A percentile compares a stretch with the other conserved stretches of the same genome.
phyloP scores from a whole-genome alignment of 1,140 invertebrate genomes.

The Megalopta genalis region DNA sequence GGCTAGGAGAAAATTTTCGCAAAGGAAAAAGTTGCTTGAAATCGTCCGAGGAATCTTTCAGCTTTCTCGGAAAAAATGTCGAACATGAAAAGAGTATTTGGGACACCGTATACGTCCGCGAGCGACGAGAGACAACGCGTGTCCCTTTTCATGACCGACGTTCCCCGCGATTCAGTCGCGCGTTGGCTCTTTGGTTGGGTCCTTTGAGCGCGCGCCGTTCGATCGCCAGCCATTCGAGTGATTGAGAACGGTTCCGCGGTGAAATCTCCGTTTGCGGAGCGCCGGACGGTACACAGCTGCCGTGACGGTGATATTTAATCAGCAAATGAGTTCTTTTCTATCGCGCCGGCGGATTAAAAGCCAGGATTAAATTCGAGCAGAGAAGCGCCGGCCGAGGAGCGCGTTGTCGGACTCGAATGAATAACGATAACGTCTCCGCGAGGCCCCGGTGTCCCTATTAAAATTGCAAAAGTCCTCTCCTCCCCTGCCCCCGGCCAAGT shows the following conservation, averaged over 20 bases:
- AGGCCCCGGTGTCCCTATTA: slow-evolving; percentile 10
- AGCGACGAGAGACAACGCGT: slow-evolving; percentile 1
- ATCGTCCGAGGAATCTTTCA: too few species aligned
- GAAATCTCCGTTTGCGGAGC: slow-evolving; percentile 7
- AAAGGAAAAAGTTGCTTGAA: too few species aligned
- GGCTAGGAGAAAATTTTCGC: too few species aligned
- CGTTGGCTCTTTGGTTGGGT: neutral
- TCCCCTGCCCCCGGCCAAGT: too few species aligned
- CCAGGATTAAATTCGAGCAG: too few species aligned
- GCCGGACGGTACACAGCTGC: neutral
- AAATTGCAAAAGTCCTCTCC: slow-evolving; percentile 29
- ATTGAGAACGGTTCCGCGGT: slow-evolving; percentile 12
- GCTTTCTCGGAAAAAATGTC: too few species aligned
- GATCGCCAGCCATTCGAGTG: slow-evolving; percentile 1
- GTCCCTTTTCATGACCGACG: too few species aligned
- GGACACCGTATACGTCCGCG: too few species aligned
- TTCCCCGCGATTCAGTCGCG: neutral
- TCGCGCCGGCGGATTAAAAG: neutral
- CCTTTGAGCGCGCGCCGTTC: slow-evolving; percentile 1
- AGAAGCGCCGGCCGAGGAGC: neutral
- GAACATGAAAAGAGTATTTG: too few species aligned
- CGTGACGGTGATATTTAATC: slow-evolving; percentile 12
- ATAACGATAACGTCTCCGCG: slow-evolving; percentile 27
- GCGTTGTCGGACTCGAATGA: slow-evolving; percentile 14
- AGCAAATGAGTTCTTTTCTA: neutral